Evolutionary conservation across 2,888 invertebrate species (phyloP).

Genomic region (Zelleria hepariella): DNA sequence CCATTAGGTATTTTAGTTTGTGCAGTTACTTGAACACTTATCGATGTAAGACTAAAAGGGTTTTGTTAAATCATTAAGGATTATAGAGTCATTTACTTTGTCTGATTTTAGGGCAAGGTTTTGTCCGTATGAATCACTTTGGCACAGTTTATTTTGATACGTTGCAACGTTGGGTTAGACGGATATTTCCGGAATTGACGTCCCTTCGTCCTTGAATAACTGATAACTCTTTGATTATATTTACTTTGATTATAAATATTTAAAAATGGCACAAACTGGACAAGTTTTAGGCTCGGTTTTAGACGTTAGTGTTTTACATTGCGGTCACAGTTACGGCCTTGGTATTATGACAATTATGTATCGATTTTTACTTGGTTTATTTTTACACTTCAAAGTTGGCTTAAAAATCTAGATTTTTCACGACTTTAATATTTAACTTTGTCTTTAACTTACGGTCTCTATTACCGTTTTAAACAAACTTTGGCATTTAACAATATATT

Average conservation of each 20-base stretch:
- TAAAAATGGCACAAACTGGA: not conserved
- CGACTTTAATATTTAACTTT: not conserved
- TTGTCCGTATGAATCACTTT: not conserved
- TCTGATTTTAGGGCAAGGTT: not conserved
- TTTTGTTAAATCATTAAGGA: slow-evolving; percentile 7
- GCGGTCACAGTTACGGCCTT: not conserved
- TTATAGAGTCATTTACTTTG: not conserved
- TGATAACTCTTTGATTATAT: not conserved
- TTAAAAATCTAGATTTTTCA: not conserved
- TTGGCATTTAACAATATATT: not conserved
- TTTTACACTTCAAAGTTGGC: not conserved
- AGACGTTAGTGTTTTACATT: not conserved
- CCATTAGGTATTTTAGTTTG: too few species aligned
- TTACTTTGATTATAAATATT: not conserved
- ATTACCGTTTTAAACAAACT: too few species aligned
- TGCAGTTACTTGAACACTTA: slow-evolving; percentile 10
- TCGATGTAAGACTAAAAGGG: slow-evolving; percentile 12
- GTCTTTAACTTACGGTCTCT: not conserved
- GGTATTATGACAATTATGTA: not conserved
- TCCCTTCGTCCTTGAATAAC: not conserved
- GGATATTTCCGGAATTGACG: not conserved
- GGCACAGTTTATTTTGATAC: not conserved
- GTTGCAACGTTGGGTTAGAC: not conserved
- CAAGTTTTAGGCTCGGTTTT: not conserved
- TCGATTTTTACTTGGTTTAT: not conserved